Evolutionary conservation across 2,888 invertebrate genomes (phyloP), one percentile per base, ranked within the genome.

Genomic region (Aleiodes testaceus): DNA sequence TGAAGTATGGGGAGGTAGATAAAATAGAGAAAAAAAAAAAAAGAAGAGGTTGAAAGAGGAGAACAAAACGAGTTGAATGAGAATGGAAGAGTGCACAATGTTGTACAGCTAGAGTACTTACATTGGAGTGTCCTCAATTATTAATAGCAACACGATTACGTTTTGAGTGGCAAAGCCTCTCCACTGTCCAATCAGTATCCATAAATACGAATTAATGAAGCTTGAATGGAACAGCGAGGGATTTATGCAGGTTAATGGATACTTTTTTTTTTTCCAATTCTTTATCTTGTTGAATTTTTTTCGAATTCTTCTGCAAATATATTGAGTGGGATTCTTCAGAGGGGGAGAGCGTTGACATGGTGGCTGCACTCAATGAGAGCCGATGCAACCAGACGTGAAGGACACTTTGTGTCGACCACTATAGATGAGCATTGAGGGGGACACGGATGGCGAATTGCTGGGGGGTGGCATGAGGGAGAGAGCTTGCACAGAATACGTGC

Each of bases 401-500:
- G 26, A 42, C 14, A 55, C 20, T 64, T 52, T 64, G 14, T 14
- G 59, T 59, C 42, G 59, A 42, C 42, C 59, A 59, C 59, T 18
- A 42, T 59, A 59, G 30, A 42, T 61, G 53, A 22, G 26, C 47
- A 63, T 66, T 50, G 70, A 45, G n/a, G 52, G 26, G 11, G 26
- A 16, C 14, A 30, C 6, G 52, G 50, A 14, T 47, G 55, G 63
- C 30, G 70, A n/a, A 49, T 14, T 22, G 49, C 14, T 49, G 42
- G 11, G 55, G 36, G 20, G 50, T 47, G 11, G 64, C 47, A 42
- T 36, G 49, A 45, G 55, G 9, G 30, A 72, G 68, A 76, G 78
- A 77, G 78, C 77, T 78, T 65, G 75, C 70, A 74, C 77, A 78
- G 79, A 77, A 78, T 75, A 74, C 77, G 79, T 75, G 75, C 76